These are phyloP conservation scores for Hirtodrosophila cameraria DNA, from an alignment of 2,888 invertebrate species.

Conservation along the genomic window DNA sequence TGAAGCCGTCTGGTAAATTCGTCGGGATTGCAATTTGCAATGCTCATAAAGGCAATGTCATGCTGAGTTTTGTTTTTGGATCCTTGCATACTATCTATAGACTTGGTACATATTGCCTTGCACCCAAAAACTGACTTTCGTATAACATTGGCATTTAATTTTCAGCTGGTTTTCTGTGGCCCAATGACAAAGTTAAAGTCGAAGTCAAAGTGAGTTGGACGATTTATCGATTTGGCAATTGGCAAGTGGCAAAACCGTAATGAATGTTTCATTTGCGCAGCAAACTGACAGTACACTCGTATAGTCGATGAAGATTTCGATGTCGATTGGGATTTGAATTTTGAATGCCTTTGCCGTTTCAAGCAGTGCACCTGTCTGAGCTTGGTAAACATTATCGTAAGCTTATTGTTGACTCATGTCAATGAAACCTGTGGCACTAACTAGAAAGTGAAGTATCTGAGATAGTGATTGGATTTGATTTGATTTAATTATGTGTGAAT, in stretches of 20 bases:
- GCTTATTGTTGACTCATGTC: slow-evolving; percentile 11
- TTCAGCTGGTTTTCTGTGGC: slow-evolving; percentile 18
- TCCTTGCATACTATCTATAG: not conserved
- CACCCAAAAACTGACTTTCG: not conserved
- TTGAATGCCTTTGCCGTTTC: slow-evolving; percentile 12
- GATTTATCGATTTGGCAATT: slow-evolving; percentile 46
- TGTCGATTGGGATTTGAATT: slow-evolving; percentile 13
- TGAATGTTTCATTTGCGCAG: slow-evolving; percentile 50
- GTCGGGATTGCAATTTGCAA: slow-evolving; percentile 32
- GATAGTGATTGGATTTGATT: too few relatives aligned
- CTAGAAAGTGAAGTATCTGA: not conserved
- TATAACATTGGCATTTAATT: slow-evolving; percentile 36
- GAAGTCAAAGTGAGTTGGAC: slow-evolving; percentile 4
- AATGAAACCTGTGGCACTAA: slow-evolving; percentile 5
- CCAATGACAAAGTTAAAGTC: slow-evolving; percentile 9
- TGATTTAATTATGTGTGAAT: too few relatives aligned
- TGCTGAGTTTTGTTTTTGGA: not conserved
- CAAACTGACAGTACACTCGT: slow-evolving; percentile 9
- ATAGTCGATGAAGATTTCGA: not conserved
- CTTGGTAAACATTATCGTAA: slow-evolving; percentile 20
- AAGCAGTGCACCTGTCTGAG: slow-evolving; percentile 30
- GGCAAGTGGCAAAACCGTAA: slow-evolving; percentile 37
- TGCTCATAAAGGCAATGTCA: slow-evolving; percentile 17
- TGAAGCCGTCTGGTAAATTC: slow-evolving; percentile 7
- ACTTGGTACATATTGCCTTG: not conserved